Base-by-base conservation (phyloP, 2,888 invertebrate genomes). In the Pelosia muscerda region DNA sequence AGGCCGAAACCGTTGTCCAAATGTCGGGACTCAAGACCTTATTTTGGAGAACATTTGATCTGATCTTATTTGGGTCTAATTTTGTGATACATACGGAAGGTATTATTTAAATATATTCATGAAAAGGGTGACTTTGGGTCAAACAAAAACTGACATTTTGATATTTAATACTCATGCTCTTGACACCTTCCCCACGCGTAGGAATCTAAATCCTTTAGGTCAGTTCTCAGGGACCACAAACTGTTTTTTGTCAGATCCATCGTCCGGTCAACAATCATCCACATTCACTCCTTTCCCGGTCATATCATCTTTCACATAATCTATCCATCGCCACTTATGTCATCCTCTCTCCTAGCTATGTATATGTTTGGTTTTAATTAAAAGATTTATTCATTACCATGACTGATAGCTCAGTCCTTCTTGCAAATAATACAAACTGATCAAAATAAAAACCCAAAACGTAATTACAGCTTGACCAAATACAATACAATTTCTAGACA, bases 401-500 rank as follows among this genome's bases (percentile, higher is more conserved):
- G 15, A 2, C 38, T 42, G 19, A 42, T 42, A 19, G 15, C 42
- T 42, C 19, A 49, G 9, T 49, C n/a, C 8, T n/a, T 49, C 49
- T 49, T 49, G n/a, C 2, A 49, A 19, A 15, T 19, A 49, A 42
- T n/a, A n/a, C 9, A n/a, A 26, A 55, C 15, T 25, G 26, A 55
- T 55, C 25, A 25, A 55, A 55, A 15, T 26, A 19, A 23, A 54
- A 55, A 19, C 23, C 8, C 13, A 1, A 26, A 49, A 53, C 22
- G 28, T n/a, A 49, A n/a, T 6, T 34, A 3, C 10, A 15, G 22
- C n/a, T 23, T 22, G n/a, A 26, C 5, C 25, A 55, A 53, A 54
- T 38, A 38, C n/a, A 55, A 66, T 61, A 59, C 22, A 10, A 54
- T 60, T 19, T 34, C 49, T 63, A 23, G 26, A n/a, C n/a, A 28